Percentiles rank a stretch among this genome's conserved stretches.
phyloP scores from a whole-genome alignment of 2,888 invertebrate species.

The Tolmerus cingulatus region DNA sequence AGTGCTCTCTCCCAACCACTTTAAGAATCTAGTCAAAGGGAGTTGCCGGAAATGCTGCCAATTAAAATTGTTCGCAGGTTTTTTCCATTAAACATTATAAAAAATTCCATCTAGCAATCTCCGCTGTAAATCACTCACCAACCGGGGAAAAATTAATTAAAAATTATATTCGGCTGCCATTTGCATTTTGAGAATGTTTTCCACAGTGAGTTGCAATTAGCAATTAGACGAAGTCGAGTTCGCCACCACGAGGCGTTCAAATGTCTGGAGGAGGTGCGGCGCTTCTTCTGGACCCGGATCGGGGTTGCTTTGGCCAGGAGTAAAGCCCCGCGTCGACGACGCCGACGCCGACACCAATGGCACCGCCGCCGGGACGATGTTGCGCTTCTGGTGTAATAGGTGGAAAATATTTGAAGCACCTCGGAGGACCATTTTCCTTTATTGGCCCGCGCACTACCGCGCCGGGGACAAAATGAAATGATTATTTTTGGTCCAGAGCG shows the following conservation, averaged over 20 bases:
- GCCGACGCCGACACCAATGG: too few relatives aligned
- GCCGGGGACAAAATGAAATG: constrained; percentile 27
- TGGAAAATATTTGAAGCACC: constrained; percentile 39
- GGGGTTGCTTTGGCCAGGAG: background rate
- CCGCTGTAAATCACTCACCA: constrained; percentile 13
- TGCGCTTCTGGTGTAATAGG: constrained; percentile 9
- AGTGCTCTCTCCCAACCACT: background rate
- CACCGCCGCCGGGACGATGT: background rate
- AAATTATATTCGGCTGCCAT: constrained; percentile 42
- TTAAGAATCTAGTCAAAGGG: constrained; percentile 24
- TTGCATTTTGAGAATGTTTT: constrained; percentile 42
- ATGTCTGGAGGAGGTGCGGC: background rate
- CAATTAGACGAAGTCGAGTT: constrained; percentile 35
- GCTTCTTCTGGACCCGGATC: background rate
- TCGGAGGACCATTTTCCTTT: constrained; percentile 41
- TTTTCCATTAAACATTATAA: constrained; percentile 36
- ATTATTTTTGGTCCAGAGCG: constrained; percentile 21
- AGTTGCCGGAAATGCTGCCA: constrained; percentile 9
- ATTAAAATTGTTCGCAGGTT: constrained; percentile 28
- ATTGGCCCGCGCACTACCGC: constrained; percentile 3
- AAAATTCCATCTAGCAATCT: constrained; percentile 24
- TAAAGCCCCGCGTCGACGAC: too few relatives aligned
- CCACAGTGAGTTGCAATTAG: constrained; percentile 41
- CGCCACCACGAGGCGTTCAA: background rate
- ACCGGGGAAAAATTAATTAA: constrained; percentile 35